Evolutionary conservation across 2,888 invertebrate genomes (phyloP).

Genomic region (Phaonia tiefii): DNA sequence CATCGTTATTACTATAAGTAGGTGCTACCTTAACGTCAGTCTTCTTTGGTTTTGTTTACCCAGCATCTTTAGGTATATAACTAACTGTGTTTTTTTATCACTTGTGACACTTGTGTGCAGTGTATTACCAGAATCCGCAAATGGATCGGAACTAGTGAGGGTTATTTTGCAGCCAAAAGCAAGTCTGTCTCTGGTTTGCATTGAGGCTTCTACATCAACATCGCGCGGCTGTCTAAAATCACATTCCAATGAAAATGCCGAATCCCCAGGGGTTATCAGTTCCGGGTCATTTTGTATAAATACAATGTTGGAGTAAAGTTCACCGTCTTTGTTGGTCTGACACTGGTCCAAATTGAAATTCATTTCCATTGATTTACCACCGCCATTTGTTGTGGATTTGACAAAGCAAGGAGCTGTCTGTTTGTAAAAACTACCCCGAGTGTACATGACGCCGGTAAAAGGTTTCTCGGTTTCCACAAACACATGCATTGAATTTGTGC

Average conservation of each 20-base stretch:
- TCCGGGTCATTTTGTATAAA: constrained; percentile 86
- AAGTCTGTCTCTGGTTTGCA: constrained; percentile 80
- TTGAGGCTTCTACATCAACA: constrained; percentile 82
- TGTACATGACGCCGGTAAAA: constrained; percentile 84
- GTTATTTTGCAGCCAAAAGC: constrained; percentile 81
- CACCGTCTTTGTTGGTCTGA: constrained; percentile 82
- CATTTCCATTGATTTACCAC: constrained; percentile 81
- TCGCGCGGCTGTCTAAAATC: constrained; percentile 83
- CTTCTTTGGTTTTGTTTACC: constrained; percentile 73
- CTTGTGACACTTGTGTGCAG: constrained; percentile 75
- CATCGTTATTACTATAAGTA: background rate
- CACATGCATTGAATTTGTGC: constrained; percentile 82
- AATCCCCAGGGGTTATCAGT: constrained; percentile 84
- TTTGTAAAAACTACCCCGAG: constrained; percentile 83
- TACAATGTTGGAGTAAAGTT: constrained; percentile 83
- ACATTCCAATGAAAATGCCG: constrained; percentile 85
- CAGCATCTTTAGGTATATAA: constrained; percentile 76
- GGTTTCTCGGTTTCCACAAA: constrained; percentile 82
- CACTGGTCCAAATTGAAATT: constrained; percentile 83
- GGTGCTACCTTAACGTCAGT: constrained; percentile 46
- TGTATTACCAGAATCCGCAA: constrained; percentile 74
- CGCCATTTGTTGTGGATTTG: constrained; percentile 80
- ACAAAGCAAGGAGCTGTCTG: constrained; percentile 83
- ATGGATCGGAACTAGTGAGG: constrained; percentile 82
- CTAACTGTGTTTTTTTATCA: constrained; percentile 78